Conservation (phyloP, 2,888 invertebrate genomes). For the Teleogryllus oceanicus region DNA sequence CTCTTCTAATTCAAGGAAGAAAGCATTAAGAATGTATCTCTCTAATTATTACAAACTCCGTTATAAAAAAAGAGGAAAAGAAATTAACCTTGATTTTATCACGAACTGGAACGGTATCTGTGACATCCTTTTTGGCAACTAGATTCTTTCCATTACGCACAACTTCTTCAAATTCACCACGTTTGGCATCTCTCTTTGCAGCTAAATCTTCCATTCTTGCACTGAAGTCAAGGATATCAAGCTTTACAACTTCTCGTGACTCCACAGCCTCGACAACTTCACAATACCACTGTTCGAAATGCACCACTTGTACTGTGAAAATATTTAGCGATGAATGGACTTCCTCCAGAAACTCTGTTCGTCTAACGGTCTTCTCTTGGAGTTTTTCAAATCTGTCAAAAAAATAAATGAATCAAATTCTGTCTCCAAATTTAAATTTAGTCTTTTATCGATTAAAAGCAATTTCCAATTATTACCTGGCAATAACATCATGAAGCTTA, state of each 20-base stretch:
- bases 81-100: conserved; percentile 73
- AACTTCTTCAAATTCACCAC: conserved; percentile 70
- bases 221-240: conserved; percentile 63
- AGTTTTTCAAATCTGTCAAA: conserved; percentile 74
- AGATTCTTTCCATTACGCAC: conserved; percentile 77
- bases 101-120: conserved; percentile 76
- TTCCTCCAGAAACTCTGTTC: conserved; percentile 79
- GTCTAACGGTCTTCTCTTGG: conserved; percentile 70
- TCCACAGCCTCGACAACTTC: conserved; percentile 72
- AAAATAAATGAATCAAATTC: neutral
- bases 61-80: too few species aligned
- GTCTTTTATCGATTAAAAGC: too few species aligned
- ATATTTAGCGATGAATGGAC: conserved; percentile 64
- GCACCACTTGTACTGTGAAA: conserved; percentile 64
- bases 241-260: conserved; percentile 64
- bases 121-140: conserved; percentile 80
- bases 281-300: conserved; percentile 68
- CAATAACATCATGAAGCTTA: conserved; percentile 81
- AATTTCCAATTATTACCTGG: conserved; percentile 39
- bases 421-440: too few species aligned
- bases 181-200: conserved; percentile 59
- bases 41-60: neutral
- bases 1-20: too few species aligned
- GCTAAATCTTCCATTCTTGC: conserved; percentile 53
- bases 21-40: too few species aligned